Evolutionary conservation across 2,113 vertebrate genomes (phyloP).

Genomic region (Calyptomena viridis): DNA sequence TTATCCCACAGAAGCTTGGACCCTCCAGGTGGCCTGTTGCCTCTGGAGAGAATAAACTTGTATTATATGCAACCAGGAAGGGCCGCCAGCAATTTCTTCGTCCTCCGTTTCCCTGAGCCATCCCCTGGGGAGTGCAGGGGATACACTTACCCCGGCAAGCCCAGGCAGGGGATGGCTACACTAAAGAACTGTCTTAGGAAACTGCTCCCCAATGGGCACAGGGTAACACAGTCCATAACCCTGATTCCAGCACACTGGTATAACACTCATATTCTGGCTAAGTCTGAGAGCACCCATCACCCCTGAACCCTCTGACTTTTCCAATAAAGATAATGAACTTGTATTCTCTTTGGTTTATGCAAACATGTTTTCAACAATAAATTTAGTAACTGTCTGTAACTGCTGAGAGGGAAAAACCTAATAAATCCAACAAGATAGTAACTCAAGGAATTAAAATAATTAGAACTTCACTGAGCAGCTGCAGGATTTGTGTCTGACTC

Average conservation of each 20-base stretch:
- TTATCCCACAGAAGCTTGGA: too few relatives aligned
- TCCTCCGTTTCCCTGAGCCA: too few relatives aligned
- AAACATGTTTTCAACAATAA: background rate
- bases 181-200: background rate
- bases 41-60: too few relatives aligned
- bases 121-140: too few relatives aligned
- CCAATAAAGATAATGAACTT: background rate
- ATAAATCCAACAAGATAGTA: background rate
- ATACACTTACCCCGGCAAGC: too few relatives aligned
- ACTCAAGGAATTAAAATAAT: conserved; percentile 26
- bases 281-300: background rate
- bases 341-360: background rate
- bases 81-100: too few relatives aligned
- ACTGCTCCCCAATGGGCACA: background rate
- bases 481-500: background rate
- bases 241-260: background rate
- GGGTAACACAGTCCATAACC: background rate
- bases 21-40: too few relatives aligned
- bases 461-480: conserved; percentile 3
- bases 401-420: background rate
- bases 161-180: too few relatives aligned
- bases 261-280: fast-evolving
- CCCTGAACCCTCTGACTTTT: background rate
- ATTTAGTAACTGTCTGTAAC: background rate
- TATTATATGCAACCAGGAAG: too few relatives aligned